phyloP scores from a whole-genome alignment of 2,113 vertebrate species.

The Microcebus griseorufus region DNA sequence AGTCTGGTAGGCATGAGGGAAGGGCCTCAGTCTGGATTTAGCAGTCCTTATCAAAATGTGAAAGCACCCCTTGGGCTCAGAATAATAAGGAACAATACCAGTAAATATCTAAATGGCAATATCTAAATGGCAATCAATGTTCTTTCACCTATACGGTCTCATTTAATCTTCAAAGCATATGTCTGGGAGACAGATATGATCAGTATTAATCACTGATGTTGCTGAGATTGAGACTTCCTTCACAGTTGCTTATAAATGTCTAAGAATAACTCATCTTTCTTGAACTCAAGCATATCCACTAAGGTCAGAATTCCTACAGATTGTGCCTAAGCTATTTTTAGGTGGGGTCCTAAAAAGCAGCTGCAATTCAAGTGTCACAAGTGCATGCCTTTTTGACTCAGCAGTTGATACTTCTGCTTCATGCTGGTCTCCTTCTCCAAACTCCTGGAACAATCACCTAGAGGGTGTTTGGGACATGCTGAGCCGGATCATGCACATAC shows the following conservation, averaged over 20 bases:
- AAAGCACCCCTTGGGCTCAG: background rate
- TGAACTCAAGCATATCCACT: background rate
- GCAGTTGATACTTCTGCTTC: background rate
- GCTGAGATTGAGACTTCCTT: slow-evolving; percentile 12
- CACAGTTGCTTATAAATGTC: slow-evolving; percentile 12
- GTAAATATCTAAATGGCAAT: background rate
- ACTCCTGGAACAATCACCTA: background rate
- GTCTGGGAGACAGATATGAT: background rate
- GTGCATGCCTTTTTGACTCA: background rate
- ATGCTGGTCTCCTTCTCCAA: background rate
- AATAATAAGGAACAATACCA: background rate
- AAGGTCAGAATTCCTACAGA: slow-evolving; percentile 43
- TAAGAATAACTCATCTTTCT: slow-evolving; percentile 52
- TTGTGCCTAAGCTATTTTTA: slow-evolving; percentile 52
- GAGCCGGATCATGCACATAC: fast-evolving
- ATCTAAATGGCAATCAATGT: background rate
- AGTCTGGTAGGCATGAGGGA: background rate
- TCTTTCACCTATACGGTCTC: background rate
- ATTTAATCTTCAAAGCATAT: background rate
- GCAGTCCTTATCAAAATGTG: background rate
- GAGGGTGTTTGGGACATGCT: background rate
- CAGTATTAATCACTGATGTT: slow-evolving; percentile 44
- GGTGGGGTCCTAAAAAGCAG: slow-evolving; percentile 10
- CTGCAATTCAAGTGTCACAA: slow-evolving; percentile 1
- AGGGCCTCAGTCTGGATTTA: background rate